phyloP scores from a whole-genome alignment of 2,113 vertebrate genomes.

The Phaethon lepturus region DNA sequence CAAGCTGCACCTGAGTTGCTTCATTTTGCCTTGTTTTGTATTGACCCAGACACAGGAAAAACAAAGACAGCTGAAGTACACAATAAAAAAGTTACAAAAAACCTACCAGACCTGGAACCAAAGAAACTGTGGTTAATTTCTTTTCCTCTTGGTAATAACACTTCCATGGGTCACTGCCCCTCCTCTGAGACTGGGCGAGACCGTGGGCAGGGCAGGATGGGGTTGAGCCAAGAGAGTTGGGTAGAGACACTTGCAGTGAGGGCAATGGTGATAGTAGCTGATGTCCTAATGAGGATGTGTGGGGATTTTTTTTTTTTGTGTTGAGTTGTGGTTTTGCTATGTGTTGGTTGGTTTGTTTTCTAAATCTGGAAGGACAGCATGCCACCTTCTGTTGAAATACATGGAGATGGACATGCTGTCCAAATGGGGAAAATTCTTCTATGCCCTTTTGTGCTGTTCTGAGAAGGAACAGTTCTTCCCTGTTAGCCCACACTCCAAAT shows the following conservation, averaged over 20 bases:
- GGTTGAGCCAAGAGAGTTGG: background rate
- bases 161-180: background rate
- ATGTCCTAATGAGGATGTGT: background rate
- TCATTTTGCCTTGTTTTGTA: background rate
- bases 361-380: background rate
- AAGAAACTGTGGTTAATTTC: background rate
- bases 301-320: background rate
- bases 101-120: background rate
- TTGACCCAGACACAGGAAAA: background rate
- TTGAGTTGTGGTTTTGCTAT: background rate
- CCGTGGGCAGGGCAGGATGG: background rate
- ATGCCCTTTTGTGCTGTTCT: conserved; percentile 1
- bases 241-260: background rate
- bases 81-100: background rate
- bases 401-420: background rate
- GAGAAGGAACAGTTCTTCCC: conserved; percentile 22
- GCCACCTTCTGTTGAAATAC: background rate
- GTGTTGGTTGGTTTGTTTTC: background rate
- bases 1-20: background rate
- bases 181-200: background rate
- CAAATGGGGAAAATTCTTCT: background rate
- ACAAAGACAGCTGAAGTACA: background rate
- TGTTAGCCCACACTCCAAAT: conserved; percentile 38
- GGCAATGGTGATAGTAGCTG: background rate
- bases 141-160: background rate